Conservation (phyloP, 1,140 invertebrate genomes). For the Oreohelix idahoensis region DNA sequence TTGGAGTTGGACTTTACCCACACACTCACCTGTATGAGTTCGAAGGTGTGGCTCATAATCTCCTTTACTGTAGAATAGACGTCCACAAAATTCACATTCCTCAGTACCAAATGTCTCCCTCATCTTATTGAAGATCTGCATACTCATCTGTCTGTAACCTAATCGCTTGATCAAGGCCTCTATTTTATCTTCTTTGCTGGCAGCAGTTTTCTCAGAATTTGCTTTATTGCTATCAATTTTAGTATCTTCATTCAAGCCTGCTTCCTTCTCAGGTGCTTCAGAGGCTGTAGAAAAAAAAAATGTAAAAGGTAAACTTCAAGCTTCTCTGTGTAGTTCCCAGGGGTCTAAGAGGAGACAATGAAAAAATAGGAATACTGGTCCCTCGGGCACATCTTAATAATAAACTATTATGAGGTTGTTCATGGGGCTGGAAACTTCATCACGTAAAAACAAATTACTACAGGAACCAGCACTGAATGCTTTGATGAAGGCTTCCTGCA, state of each 20-base stretch:
- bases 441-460: too few species aligned
- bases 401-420: too few species aligned
- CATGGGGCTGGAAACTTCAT: too few species aligned
- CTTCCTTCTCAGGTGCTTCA: background rate
- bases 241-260: background rate
- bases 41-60: slow-evolving; percentile 69
- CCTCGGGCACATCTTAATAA: too few species aligned
- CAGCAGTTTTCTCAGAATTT: background rate
- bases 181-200: slow-evolving; percentile 32
- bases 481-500: too few species aligned
- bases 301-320: too few species aligned
- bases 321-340: too few species aligned
- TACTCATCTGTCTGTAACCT: slow-evolving; percentile 65
- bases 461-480: too few species aligned
- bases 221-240: background rate
- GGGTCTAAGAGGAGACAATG: too few species aligned
- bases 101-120: slow-evolving; percentile 70
- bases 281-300: background rate
- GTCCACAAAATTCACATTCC: slow-evolving; percentile 72
- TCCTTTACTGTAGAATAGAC: slow-evolving; percentile 64
- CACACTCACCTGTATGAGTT: slow-evolving; percentile 65
- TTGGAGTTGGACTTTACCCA: too few species aligned
- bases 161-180: slow-evolving; percentile 59
- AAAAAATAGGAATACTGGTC: too few species aligned
- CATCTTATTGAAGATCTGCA: slow-evolving; percentile 69